Base-by-base conservation (phyloP, 2,888 invertebrate genomes). In the Polymixis lichenea region DNA sequence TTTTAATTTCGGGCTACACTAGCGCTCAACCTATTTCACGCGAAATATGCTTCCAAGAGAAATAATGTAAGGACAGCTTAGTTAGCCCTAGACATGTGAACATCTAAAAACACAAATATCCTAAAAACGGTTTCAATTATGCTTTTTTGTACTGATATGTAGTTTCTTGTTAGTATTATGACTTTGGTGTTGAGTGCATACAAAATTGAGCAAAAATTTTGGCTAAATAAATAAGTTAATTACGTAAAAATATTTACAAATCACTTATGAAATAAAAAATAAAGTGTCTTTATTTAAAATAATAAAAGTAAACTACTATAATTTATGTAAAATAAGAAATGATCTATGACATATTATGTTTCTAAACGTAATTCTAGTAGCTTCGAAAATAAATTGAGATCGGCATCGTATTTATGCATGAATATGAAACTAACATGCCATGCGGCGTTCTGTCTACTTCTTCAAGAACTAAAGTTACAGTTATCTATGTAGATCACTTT, bases 141-240 rank as follows among this genome's bases (percentile, higher is more conserved):
- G 95, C 94, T 89, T 85, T 89, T 96, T 96, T 96, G 96, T 96
- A 96, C 96, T 96, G 95, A 95, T 93, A 94, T 93, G 94, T 94
- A 91, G 91, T 91, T 91, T 92, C 91, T 92, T 92, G 90, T 93
- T 92, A 93, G 92, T 94, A 95, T 95, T 94, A 96, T 95, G 95
- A 96, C 96, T 96, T 96, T 96, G 96, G 96, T 96, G 96, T 96
- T 94, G 94, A 93, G 93, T 96, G 96, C 93, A 95, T 94, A 94
- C 91, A 94, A 94, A 94, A 96, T 96, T 96, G 96, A 96, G 96
- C 96, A 96, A 96, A 95, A 95, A 94, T 94, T 95, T 95, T 95
- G 95, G 95, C 88, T 95, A 96, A 95, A 95, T 95, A 96, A 96
- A 95, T 95, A 94, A 95, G 91, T 91, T 92, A 85, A 88, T 91